Conservation (phyloP, 2,888 invertebrate genomes). For the Rotaria magnacalcarata region DNA sequence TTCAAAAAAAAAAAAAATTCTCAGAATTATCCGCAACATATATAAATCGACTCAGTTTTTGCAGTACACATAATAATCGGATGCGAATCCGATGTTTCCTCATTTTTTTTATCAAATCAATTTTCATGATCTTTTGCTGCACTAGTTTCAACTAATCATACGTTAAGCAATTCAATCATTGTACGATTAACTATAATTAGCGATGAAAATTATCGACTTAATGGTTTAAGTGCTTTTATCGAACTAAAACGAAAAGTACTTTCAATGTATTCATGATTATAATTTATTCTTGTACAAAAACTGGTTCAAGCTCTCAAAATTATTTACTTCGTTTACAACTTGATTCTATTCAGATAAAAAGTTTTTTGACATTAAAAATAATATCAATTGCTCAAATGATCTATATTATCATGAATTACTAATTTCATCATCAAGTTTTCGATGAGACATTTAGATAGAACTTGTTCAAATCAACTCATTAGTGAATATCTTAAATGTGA, state of each 20-base stretch:
- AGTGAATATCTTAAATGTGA: no score
- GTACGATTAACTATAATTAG: not conserved
- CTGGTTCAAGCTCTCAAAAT: not conserved
- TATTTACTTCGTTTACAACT: not conserved
- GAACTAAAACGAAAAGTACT: not conserved
- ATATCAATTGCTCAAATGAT: not conserved
- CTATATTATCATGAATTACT: no score
- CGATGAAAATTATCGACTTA: not conserved
- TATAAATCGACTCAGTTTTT: no score
- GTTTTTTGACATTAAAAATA: not conserved
- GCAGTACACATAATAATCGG: no score
- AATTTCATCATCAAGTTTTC: no score
- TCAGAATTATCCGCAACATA: no score
- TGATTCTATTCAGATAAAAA: not conserved
- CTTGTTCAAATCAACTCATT: no score
- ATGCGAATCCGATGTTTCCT: no score
- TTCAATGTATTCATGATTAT: not conserved
- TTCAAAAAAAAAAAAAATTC: no score
- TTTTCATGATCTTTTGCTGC: not conserved
- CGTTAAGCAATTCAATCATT: not conserved
- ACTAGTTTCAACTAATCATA: not conserved
- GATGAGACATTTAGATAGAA: no score
- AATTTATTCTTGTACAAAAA: not conserved
- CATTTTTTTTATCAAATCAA: conserved; percentile 9
- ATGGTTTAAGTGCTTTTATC: not conserved